Base-by-base conservation (phyloP, 2,797 vertebrate genomes). In the Meriones psammophilus region DNA sequence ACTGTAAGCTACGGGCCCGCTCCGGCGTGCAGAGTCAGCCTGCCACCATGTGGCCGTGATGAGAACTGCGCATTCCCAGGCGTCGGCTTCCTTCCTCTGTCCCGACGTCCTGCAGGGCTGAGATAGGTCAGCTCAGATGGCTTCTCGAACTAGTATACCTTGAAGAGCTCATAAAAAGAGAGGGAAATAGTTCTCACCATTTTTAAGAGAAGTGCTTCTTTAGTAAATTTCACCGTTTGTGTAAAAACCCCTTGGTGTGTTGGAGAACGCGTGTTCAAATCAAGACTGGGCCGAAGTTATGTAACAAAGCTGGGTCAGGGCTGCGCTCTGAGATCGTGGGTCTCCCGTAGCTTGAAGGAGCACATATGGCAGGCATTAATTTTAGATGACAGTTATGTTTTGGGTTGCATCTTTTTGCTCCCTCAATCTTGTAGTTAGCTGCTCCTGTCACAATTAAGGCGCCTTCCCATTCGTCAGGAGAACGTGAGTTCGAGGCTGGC, bases 11-110 rank as follows among this genome's bases (percentile, higher is more conserved):
- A 42, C 0, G 3, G 0, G 4, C 46, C 3, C 3, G 46, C 39
- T 92, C 58, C 73, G 77, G 46, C 39, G 28, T 83, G 79, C 85
- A 58, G 97, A 50, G 78, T 91, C 79, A 84, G 54, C 66, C 94
- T 97, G 97, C 96, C 97, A 97, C 88, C 97, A 88, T 73, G 97
- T 98, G 97, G 97, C 54, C 78, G 73, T 42, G 0, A 1, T 3
- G 36, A 79, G 89, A 97, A 93, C 26, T 97, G 92, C 36, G 39
- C 28, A 17, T 86, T 20, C 56, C 50, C 60, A 12, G 74, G 62
- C 26, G 24, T 33, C 1, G 0, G 56, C 36, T 58, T 89, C 10
- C 42, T 81, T 62, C 6, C n/a, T 76, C 4, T n/a, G n/a, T n/a
- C n/a, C n/a, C n/a, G n/a, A n/a, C 46, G 4, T 15, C 10, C 20